A percentile compares a stretch with the other conserved stretches of the same genome.
phyloP scores from a whole-genome alignment of 1,140 invertebrate species.

The Musca vetustissima region DNA sequence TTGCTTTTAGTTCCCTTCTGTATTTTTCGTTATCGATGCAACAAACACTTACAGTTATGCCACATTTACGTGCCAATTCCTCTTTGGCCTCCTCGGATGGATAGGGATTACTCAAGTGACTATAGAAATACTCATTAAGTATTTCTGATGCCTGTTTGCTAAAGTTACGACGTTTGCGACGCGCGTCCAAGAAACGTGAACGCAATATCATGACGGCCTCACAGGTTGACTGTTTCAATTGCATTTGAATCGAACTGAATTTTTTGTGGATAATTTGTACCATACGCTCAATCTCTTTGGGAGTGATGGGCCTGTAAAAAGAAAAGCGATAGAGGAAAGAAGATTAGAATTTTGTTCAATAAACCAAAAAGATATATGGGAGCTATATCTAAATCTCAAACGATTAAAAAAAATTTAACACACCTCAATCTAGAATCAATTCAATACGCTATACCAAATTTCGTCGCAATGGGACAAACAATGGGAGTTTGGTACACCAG shows the following conservation, averaged over 20 bases:
- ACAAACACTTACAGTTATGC: constrained; percentile 88
- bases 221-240: constrained; percentile 98
- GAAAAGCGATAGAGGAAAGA: background rate
- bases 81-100: constrained; percentile 99
- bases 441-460: no score
- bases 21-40: background rate
- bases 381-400: no score
- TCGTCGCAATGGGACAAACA: no score
- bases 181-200: constrained; percentile 89
- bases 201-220: constrained; percentile 99
- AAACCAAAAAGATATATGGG: no score
- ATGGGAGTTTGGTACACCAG: no score
- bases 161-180: constrained; percentile 98
- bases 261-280: constrained; percentile 99
- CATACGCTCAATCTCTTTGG: constrained; percentile 98
- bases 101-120: constrained; percentile 98
- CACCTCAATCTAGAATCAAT: no score
- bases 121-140: constrained; percentile 99
- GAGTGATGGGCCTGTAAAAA: constrained; percentile 77
- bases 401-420: no score
- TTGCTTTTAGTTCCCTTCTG: background rate
- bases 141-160: constrained; percentile 99
- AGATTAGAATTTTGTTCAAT: no score
- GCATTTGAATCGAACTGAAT: constrained; percentile 99
- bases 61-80: constrained; percentile 98